Evolutionary conservation across 2,797 vertebrate species (phyloP).

Genomic region (Clamator glandarius): DNA sequence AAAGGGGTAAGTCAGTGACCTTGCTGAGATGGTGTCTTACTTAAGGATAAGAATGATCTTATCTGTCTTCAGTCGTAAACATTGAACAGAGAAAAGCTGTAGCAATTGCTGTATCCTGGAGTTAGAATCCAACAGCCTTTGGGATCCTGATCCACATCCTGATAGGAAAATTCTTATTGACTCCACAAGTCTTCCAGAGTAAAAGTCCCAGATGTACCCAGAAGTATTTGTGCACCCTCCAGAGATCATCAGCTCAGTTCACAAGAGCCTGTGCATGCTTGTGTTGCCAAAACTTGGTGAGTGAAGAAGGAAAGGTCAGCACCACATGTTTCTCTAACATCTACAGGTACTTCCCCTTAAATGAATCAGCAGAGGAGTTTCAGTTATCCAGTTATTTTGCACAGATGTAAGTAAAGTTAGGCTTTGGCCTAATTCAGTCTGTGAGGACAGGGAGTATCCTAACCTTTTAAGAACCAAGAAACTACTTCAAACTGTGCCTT

Average conservation of each 20-base stretch:
- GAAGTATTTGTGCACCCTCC: neutral
- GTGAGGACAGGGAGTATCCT: neutral
- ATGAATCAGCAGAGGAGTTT: neutral
- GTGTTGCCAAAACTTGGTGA: neutral
- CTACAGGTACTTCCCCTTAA: neutral
- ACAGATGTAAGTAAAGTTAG: neutral
- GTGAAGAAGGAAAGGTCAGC: neutral
- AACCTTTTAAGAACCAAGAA: neutral
- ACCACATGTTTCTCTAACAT: neutral
- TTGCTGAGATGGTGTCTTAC: neutral
- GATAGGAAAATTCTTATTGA: neutral
- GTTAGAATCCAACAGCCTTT: neutral
- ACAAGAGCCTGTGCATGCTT: rapidly evolving
- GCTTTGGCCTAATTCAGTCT: neutral
- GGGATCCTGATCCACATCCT: neutral
- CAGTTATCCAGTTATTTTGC: neutral
- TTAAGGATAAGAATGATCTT: neutral
- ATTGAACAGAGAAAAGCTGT: neutral
- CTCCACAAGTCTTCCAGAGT: neutral
- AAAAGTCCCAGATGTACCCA: neutral
- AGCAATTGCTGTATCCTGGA: neutral
- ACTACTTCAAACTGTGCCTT: neutral
- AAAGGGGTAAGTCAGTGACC: conserved; percentile 84
- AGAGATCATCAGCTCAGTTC: neutral
- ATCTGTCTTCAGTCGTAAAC: neutral